Percentiles rank a stretch among this genome's conserved stretches.
Evolutionary conservation across 2,888 invertebrate species (phyloP).

Genomic region (Drosophila limbata): DNA sequence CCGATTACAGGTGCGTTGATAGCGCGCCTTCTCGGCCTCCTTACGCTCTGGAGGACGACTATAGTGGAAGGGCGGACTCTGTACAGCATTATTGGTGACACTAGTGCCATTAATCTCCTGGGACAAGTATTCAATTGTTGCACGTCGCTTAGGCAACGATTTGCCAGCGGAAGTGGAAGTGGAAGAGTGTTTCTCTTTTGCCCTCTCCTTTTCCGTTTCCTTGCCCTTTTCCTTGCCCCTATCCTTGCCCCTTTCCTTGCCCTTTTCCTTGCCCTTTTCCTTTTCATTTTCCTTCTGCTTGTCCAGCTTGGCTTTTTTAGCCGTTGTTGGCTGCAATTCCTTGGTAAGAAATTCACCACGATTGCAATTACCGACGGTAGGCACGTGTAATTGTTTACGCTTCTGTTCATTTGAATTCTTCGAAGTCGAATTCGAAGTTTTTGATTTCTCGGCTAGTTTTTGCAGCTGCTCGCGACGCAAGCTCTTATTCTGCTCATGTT

Average conservation of each 20-base stretch:
- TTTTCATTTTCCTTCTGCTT: neutral
- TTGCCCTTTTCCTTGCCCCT: no score
- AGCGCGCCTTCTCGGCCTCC: constrained; percentile 46
- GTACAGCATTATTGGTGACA: constrained; percentile 20
- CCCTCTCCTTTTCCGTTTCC: neutral
- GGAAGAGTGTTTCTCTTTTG: neutral
- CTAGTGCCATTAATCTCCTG: constrained; percentile 44
- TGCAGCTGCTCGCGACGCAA: constrained; percentile 78
- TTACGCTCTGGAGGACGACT: constrained; percentile 50
- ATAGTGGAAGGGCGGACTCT: neutral
- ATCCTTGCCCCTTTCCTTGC: neutral
- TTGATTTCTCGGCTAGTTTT: constrained; percentile 70
- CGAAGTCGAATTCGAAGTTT: neutral
- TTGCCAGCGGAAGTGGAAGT: neutral
- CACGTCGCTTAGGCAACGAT: constrained; percentile 17
- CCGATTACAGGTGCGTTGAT: constrained; percentile 47
- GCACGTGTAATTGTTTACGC: constrained; percentile 52
- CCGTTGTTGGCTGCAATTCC: constrained; percentile 24
- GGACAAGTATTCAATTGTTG: constrained; percentile 53
- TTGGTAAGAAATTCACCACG: constrained; percentile 87
- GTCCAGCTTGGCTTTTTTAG: constrained; percentile 49
- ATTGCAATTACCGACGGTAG: constrained; percentile 86
- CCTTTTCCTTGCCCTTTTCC: neutral
- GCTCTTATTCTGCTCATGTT: constrained; percentile 57
- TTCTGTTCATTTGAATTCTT: constrained; percentile 8